A percentile compares a stretch with the other conserved stretches of the same genome.
Evolutionary conservation across 1,140 invertebrate species (phyloP).

Genomic region (Leguminivora glycinivorella): DNA sequence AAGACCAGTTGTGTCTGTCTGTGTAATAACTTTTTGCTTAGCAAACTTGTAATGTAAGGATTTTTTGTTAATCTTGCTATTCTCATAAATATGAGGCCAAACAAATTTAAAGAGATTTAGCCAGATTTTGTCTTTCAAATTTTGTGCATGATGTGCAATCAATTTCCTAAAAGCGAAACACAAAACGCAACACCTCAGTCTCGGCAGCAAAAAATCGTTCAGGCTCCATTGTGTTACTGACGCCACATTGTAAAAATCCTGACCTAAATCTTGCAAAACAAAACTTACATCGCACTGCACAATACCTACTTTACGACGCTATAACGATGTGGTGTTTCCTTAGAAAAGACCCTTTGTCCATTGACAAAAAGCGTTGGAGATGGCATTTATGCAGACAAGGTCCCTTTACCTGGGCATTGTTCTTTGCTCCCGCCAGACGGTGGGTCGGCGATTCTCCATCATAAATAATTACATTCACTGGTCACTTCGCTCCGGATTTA

Average conservation of each 20-base stretch:
- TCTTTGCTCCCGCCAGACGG: constrained; percentile 67
- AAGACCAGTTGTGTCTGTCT: constrained; percentile 3
- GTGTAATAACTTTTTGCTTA: constrained; percentile 13
- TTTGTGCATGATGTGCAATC: constrained; percentile 1
- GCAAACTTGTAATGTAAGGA: neutral
- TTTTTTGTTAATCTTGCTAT: neutral
- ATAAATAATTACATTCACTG: constrained; percentile 73
- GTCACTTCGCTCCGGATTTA: constrained; percentile 62
- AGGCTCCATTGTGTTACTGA: constrained; percentile 57
- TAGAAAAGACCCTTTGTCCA: constrained; percentile 74
- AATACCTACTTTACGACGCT: constrained; percentile 74
- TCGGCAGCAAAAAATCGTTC: constrained; percentile 53
- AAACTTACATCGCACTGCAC: constrained; percentile 64
- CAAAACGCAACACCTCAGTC: constrained; percentile 18
- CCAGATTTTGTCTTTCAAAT: constrained; percentile 8
- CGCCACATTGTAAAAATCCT: constrained; percentile 72
- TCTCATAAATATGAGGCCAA: neutral
- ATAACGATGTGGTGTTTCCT: constrained; percentile 77
- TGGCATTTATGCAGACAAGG: constrained; percentile 68
- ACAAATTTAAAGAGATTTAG: neutral
- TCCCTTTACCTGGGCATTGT: constrained; percentile 71
- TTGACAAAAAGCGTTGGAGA: constrained; percentile 73
- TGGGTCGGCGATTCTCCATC: constrained; percentile 64
- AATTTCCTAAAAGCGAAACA: constrained; percentile 11
- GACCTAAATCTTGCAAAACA: constrained; percentile 75